A percentile compares a stretch with the other conserved stretches of the same genome.
These are phyloP conservation scores for Adelosebastes latens DNA, from an alignment of 2,797 vertebrate species.

Conservation along the genomic window DNA sequence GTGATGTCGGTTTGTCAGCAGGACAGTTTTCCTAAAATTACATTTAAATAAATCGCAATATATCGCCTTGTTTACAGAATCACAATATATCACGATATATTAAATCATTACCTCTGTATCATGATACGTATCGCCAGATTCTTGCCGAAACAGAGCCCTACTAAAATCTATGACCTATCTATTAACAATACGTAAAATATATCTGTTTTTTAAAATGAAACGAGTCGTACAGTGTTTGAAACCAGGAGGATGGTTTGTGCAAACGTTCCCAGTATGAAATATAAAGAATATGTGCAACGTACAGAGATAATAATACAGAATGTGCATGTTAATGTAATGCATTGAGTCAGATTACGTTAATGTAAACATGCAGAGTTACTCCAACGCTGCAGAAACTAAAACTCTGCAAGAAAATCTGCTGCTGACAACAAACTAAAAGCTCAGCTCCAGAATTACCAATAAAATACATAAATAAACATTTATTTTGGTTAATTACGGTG, in stretches of 20 bases:
- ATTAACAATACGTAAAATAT: neutral
- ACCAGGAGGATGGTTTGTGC: no score
- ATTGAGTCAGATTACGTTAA: neutral
- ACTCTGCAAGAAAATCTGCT: neutral
- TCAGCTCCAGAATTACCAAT: neutral
- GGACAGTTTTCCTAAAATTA: no score
- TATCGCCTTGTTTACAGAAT: no score
- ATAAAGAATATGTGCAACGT: neutral
- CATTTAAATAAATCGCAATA: fast-evolving
- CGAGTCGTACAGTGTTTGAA: neutral
- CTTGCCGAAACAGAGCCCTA: no score
- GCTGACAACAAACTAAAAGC: neutral
- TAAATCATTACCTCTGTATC: no score
- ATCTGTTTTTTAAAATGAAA: neutral
- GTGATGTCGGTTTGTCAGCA: no score
- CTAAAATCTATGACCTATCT: neutral
- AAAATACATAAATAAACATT: neutral
- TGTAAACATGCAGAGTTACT: neutral
- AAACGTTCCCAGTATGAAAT: neutral
- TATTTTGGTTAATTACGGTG: neutral
- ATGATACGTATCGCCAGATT: no score
- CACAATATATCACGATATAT: no score
- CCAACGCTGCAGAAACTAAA: neutral
- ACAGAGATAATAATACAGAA: neutral
- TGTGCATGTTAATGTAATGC: neutral